Percentiles rank a stretch among this genome's conserved stretches.
phyloP scores from a whole-genome alignment of 92 coral and sea anemone species.

The Palythoa grandis region DNA sequence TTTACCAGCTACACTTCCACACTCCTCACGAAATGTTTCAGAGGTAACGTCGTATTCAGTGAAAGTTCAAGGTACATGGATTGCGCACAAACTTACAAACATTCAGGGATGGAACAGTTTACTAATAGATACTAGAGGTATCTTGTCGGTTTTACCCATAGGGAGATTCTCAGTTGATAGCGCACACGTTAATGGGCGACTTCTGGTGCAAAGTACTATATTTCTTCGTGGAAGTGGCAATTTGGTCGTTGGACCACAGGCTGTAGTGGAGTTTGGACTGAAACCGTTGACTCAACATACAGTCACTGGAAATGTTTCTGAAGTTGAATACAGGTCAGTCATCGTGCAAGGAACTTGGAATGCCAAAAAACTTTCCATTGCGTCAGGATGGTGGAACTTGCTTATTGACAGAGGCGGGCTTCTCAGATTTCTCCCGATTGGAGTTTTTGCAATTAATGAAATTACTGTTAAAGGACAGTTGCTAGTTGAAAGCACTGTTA shows the following conservation, averaged over 20 bases:
- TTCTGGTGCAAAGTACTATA: conserved; percentile 67
- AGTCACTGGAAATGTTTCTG: conserved; percentile 6
- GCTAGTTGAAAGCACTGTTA: conserved; percentile 27
- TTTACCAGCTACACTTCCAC: conserved; percentile 30
- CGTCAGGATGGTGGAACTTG: conserved; percentile 70
- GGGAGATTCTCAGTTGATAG: conserved; percentile 59
- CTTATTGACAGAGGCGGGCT: conserved; percentile 15
- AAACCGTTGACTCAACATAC: conserved; percentile 22
- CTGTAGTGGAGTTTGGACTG: conserved; percentile 57
- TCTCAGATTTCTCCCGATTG: conserved; percentile 45
- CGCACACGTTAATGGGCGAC: conserved; percentile 63
- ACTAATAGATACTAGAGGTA: conserved; percentile 56
- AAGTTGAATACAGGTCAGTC: conserved; percentile 45
- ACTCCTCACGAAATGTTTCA: neutral
- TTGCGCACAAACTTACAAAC: conserved; percentile 58
- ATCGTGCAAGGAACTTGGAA: conserved; percentile 68
- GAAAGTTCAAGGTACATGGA: conserved; percentile 27
- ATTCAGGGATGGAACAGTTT: conserved; percentile 69
- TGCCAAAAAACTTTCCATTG: conserved; percentile 64
- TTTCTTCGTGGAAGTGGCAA: conserved; percentile 65
- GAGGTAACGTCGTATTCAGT: conserved; percentile 10
- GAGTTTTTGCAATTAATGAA: conserved; percentile 67
- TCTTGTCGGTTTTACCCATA: conserved; percentile 58
- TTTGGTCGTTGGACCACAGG: conserved; percentile 61
- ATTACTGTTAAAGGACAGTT: conserved; percentile 53